A percentile compares a stretch with the other conserved stretches of the same genome.
Evolutionary conservation across 1,140 invertebrate species (phyloP).

Genomic region (Sogatella furcifera): DNA sequence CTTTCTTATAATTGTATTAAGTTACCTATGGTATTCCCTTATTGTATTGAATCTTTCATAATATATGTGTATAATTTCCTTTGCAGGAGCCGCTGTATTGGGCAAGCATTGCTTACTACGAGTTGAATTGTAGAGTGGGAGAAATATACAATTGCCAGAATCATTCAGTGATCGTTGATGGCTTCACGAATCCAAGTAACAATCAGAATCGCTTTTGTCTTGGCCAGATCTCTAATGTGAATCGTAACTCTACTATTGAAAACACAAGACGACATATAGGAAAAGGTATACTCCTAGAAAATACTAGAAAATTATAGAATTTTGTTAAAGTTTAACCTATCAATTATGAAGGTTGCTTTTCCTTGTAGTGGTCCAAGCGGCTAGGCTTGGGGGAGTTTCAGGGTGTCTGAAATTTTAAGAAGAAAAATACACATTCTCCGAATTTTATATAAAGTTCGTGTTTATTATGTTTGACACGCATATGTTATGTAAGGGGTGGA

Average conservation of each 20-base stretch:
- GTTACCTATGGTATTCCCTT: not conserved
- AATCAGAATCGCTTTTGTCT: constrained; percentile 91
- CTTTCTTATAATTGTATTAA: too few species aligned
- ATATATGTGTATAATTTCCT: not conserved
- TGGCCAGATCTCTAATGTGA: constrained; percentile 91
- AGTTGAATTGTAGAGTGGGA: constrained; percentile 89
- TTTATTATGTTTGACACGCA: too few species aligned
- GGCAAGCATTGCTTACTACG: constrained; percentile 94
- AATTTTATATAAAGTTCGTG: too few species aligned
- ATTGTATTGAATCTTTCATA: not conserved
- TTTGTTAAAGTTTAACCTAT: too few species aligned
- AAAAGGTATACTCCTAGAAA: constrained; percentile 53
- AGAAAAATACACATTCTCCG: too few species aligned
- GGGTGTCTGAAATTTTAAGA: too few species aligned
- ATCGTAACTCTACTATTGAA: constrained; percentile 95
- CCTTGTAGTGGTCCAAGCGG: too few species aligned
- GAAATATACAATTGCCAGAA: constrained; percentile 90
- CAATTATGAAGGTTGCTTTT: too few species aligned
- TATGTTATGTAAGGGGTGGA: too few species aligned
- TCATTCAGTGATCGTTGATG: constrained; percentile 86
- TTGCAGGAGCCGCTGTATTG: constrained; percentile 80
- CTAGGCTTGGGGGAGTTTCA: too few species aligned
- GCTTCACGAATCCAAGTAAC: constrained; percentile 92
- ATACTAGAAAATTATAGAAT: too few species aligned
- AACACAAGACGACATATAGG: constrained; percentile 93